phyloP scores from a whole-genome alignment of 2,113 vertebrate species.

The Oncorhynchus kisutch region DNA sequence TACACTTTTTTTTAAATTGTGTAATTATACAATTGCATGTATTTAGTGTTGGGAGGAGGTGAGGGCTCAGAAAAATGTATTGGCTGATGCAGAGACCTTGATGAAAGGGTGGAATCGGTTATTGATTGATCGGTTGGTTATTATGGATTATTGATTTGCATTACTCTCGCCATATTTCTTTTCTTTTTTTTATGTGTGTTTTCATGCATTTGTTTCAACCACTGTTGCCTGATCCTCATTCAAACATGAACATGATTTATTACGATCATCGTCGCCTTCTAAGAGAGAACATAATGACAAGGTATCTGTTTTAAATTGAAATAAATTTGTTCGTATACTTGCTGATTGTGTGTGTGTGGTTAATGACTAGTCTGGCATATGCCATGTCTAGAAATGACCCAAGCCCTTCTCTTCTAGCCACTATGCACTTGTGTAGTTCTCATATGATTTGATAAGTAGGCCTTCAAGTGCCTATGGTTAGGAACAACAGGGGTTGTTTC shows the following conservation, averaged over 20 bases:
- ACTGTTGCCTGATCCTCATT: constrained; percentile 87
- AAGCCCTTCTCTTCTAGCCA: too few species aligned
- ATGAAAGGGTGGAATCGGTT: constrained; percentile 62
- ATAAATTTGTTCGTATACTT: constrained; percentile 86
- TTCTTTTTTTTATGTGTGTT: constrained; percentile 51
- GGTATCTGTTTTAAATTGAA: constrained; percentile 85
- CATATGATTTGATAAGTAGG: too few species aligned
- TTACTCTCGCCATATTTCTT: constrained; percentile 77
- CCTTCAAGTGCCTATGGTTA: too few species aligned
- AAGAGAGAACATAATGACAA: constrained; percentile 79
- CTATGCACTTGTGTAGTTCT: too few species aligned
- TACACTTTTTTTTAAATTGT: constrained; percentile 67
- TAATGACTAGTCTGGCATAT: constrained; percentile 23
- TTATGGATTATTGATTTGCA: constrained; percentile 75
- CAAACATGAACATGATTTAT: constrained; percentile 80
- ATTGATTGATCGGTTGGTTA: constrained; percentile 70
- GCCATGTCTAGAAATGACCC: too few species aligned
- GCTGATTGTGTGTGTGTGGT: constrained; percentile 58
- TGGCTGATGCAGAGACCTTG: constrained; percentile 63
- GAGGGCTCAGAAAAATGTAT: constrained; percentile 64
- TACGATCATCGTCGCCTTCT: constrained; percentile 80
- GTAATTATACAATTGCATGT: constrained; percentile 80
- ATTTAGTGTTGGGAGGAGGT: constrained; percentile 70
- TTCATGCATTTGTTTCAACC: constrained; percentile 79
- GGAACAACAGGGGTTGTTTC: too few species aligned